These are phyloP conservation scores for Vultur gryphus DNA, from an alignment of 2,797 vertebrate genomes.

Conservation along the genomic window DNA sequence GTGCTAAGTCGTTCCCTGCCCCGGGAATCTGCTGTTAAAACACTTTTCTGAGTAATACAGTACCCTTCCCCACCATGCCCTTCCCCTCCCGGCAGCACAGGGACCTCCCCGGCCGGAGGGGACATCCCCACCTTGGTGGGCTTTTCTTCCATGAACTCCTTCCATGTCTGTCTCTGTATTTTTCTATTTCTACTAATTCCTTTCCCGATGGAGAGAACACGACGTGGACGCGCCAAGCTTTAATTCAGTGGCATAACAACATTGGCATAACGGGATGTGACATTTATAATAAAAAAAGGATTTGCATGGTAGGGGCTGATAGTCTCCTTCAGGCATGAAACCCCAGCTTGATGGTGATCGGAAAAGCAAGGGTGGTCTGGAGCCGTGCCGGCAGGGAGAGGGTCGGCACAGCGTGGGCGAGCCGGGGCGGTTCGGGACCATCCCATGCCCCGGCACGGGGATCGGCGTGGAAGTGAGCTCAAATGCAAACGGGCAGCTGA, in stretches of 20 bases:
- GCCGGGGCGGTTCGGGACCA: accelerated
- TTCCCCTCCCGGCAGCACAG: background rate
- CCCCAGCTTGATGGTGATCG: background rate
- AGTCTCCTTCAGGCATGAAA: background rate
- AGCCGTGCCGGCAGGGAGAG: background rate
- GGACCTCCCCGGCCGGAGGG: accelerated
- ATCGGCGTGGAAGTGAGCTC: accelerated
- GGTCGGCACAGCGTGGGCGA: background rate
- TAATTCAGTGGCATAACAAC: background rate
- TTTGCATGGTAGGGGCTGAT: background rate
- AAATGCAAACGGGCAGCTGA: background rate
- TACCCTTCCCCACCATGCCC: background rate
- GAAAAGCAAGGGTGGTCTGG: background rate
- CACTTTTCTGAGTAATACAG: accelerated
- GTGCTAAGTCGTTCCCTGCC: background rate
- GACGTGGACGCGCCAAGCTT: accelerated
- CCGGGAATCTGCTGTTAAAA: background rate
- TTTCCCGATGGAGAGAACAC: accelerated
- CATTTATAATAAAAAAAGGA: background rate
- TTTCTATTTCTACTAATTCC: background rate
- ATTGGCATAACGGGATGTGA: background rate
- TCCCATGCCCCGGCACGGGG: accelerated
- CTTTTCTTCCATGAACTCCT: background rate
- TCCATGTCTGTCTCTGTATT: accelerated
- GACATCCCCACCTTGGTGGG: background rate